Evolutionary conservation across 1,140 invertebrate species (phyloP).

Genomic region (Polypedilum pembai): DNA sequence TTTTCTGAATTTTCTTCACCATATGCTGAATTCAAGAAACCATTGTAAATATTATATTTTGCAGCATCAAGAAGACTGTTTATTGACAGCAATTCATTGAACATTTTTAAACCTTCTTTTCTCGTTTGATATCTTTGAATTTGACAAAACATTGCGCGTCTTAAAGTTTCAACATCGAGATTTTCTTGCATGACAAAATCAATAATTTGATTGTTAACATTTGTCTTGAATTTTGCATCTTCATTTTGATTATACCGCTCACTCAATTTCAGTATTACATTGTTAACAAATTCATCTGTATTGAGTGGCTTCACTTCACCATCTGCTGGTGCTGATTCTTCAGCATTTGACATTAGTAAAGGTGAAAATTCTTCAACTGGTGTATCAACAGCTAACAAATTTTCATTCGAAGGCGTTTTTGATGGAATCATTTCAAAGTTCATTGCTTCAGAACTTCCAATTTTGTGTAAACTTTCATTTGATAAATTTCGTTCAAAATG

Average conservation of each 20-base stretch:
- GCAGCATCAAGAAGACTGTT: conserved; percentile 64
- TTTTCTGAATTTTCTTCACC: conserved; percentile 11
- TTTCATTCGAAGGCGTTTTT: conserved; percentile 33
- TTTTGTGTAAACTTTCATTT: conserved; percentile 29
- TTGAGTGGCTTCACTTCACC: conserved; percentile 34
- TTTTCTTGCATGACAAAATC: conserved; percentile 79
- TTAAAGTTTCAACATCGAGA: conserved; percentile 76
- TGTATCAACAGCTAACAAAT: conserved; percentile 30
- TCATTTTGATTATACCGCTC: conserved; percentile 54
- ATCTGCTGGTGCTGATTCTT: conserved; percentile 33
- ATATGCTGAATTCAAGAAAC: conserved; percentile 62
- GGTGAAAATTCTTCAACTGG: not conserved
- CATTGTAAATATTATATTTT: conserved; percentile 69
- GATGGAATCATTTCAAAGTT: conserved; percentile 29
- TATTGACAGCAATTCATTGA: conserved; percentile 59
- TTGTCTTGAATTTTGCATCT: conserved; percentile 45
- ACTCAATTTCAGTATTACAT: conserved; percentile 46
- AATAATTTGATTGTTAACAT: conserved; percentile 58
- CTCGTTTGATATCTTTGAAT: conserved; percentile 66
- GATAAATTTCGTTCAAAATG: conserved; percentile 3
- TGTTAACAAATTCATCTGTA: conserved; percentile 41
- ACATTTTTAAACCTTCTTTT: conserved; percentile 62
- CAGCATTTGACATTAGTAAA: not conserved
- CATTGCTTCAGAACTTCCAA: not conserved
- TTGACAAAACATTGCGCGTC: conserved; percentile 82